Evolutionary conservation across 2,113 vertebrate species (phyloP), one percentile per base, ranked within the genome.

Genomic region (Callopanchax toddi): DNA sequence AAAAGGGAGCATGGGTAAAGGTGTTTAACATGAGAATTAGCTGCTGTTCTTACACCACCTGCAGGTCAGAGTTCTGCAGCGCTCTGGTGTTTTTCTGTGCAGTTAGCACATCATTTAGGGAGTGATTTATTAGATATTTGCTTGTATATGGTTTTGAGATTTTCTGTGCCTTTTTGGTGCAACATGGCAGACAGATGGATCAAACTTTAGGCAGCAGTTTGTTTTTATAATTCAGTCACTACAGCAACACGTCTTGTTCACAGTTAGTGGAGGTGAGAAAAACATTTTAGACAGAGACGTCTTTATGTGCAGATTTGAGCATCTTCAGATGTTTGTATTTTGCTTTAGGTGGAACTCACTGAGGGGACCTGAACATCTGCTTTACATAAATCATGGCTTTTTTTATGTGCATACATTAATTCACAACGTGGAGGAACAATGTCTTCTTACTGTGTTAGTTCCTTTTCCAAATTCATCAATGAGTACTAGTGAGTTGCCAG

Each of bases 401-500:
- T 66, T 29, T 58, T 66, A 55, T 64, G 32, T 29, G 20, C 18
- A 7, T 43, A 39, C 62, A 73, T 42, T 52, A 44, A 62, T 77
- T 74, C 36, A 60, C 76, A 69, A 44, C 46, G 26, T 12, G 15
- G 65, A 57, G 53, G 37, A 67, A 76, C 18, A 36, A 11, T 18
- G 34, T 55, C 13, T 42, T 49, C 93, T 93, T 86, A 96, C 89
- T 32, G 96, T 96, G 86, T 99, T 99, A 56, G 97, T 99, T 59
- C 97, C 97, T 91, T 98, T 99, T 80, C 97, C 97, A 84, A 99
- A 99, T 82, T 99, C 97, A 89, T 99, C 97, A 23, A 99, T 94
- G 52, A 99, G 94, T 57, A 99, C 93, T 71, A 99, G 91, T 11
- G 97, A 98, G 60, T 82, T 93, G 49, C 94, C 93, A 1, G 95